Evolutionary conservation across 2,797 vertebrate genomes (phyloP).

Genomic region (Danio albolineatus): DNA sequence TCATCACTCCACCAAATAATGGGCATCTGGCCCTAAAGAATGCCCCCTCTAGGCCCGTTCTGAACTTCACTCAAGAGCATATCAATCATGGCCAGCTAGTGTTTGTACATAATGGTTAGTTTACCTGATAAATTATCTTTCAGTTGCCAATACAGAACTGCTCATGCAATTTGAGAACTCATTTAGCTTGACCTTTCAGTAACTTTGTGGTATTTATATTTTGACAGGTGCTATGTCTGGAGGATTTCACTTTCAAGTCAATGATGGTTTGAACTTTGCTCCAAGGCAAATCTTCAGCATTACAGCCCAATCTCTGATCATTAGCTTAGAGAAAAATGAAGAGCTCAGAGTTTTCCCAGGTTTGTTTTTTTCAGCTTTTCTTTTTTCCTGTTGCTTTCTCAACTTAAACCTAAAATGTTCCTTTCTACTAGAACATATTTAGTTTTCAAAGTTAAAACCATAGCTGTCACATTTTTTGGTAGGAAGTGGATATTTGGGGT

Average conservation of each 20-base stretch:
- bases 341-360: conserved; percentile 87
- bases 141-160: not conserved
- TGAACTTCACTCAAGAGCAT: conserved; percentile 90
- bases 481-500: not conserved
- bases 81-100: conserved; percentile 81
- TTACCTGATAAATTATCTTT: not conserved
- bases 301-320: conserved; percentile 76
- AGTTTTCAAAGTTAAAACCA: no score
- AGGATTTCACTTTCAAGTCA: conserved; percentile 92
- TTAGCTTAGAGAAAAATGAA: conserved; percentile 84
- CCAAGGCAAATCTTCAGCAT: conserved; percentile 88
- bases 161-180: not conserved
- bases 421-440: not conserved
- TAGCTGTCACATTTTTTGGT: not conserved
- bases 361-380: conserved; percentile 57
- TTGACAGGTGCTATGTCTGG: conserved; percentile 82
- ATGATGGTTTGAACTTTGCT: conserved; percentile 89
- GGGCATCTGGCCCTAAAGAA: conserved; percentile 86
- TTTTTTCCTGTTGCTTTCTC: not conserved
- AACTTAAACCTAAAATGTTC: not conserved
- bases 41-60: conserved; percentile 79
- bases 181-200: not conserved
- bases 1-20: conserved; percentile 86
- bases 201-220: conserved; percentile 8
- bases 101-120: conserved; percentile 85